phyloP scores from a whole-genome alignment of 2,888 invertebrate genomes.

The Anthrax anthrax region DNA sequence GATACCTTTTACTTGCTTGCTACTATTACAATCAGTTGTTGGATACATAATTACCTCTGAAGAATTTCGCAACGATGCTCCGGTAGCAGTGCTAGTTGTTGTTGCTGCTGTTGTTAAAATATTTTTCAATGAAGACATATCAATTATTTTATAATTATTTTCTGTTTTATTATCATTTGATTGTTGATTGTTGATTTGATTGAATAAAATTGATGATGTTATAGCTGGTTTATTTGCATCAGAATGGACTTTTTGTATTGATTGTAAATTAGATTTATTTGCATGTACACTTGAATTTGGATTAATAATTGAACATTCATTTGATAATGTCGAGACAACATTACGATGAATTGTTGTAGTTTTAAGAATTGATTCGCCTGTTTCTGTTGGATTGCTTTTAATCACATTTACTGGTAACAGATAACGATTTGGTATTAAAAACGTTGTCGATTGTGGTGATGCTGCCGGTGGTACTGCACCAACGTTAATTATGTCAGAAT shows the following conservation, averaged over 20 bases:
- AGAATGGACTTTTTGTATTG: constrained; percentile 42
- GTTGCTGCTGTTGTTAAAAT: neutral
- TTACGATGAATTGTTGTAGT: neutral
- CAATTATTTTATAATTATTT: neutral
- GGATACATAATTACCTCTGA: neutral
- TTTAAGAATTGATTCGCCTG: neutral
- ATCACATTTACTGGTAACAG: constrained; percentile 56
- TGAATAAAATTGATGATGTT: neutral
- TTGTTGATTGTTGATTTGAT: too few species aligned
- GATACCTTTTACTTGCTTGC: constrained; percentile 1
- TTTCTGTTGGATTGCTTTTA: constrained; percentile 31
- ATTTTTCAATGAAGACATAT: neutral
- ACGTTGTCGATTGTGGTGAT: too few species aligned
- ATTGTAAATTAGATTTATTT: constrained; percentile 38
- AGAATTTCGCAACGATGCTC: neutral
- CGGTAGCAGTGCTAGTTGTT: neutral
- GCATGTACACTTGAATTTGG: too few species aligned
- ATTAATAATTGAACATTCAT: too few species aligned
- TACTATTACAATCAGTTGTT: neutral
- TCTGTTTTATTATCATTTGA: neutral
- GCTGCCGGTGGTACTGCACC: too few species aligned
- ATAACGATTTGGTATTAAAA: constrained; percentile 46
- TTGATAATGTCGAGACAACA: neutral
- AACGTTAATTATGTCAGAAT: too few species aligned
- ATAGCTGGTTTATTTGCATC: neutral